A percentile compares a stretch with the other conserved stretches of the same genome.
These are phyloP conservation scores for Melipona beecheii DNA, from an alignment of 2,888 invertebrate genomes.

Conservation along the genomic window DNA sequence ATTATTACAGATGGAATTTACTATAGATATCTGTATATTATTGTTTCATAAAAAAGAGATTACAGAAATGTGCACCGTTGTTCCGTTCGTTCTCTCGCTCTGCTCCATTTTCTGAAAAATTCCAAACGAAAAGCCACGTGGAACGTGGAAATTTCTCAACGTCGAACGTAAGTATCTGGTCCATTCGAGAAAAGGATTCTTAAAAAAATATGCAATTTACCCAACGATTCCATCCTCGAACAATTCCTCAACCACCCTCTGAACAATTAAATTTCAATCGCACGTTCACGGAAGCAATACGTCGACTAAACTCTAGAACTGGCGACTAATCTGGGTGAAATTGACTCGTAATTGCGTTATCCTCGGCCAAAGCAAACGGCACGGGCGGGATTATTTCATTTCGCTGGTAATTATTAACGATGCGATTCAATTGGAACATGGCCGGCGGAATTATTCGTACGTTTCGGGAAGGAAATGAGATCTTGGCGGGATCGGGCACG, in stretches of 20 bases:
- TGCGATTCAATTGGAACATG: background rate
- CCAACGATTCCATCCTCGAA: background rate
- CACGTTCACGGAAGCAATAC: background rate
- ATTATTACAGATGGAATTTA: constrained; percentile 75
- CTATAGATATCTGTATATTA: constrained; percentile 78
- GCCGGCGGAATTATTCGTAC: background rate
- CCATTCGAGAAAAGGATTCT: background rate
- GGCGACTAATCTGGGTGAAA: background rate
- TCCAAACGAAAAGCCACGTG: background rate
- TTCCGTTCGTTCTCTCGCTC: background rate
- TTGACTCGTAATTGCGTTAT: background rate
- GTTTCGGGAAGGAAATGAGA: background rate
- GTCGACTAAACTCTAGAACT: no score
- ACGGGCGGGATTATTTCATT: background rate
- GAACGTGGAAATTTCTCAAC: no score
- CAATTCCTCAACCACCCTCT: background rate
- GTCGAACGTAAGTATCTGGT: background rate
- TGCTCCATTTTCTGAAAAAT: background rate
- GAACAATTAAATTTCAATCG: background rate
- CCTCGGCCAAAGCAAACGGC: no score
- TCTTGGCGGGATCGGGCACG: background rate
- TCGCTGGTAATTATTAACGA: background rate
- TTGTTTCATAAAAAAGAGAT: constrained; percentile 76
- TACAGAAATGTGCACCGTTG: constrained; percentile 30
- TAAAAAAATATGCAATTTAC: background rate